Conservation (phyloP, 2,797 vertebrate species). For the Pipistrellus kuhlii region DNA sequence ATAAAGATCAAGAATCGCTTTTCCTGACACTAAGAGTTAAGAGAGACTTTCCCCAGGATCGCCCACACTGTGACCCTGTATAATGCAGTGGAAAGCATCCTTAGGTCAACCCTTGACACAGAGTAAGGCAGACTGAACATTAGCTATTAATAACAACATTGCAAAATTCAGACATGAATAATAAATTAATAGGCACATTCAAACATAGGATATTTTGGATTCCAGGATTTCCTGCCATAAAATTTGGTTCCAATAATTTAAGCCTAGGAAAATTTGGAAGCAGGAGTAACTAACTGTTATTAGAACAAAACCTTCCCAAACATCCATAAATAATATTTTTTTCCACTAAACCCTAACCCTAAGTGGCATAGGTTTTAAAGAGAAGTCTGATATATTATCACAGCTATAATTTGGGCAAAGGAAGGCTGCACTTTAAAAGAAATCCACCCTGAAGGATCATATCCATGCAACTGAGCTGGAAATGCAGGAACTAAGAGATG, state of each 20-base stretch:
- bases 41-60: not conserved
- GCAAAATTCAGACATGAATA: not conserved
- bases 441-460: not conserved
- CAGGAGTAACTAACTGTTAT: not conserved
- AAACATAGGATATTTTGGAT: not conserved
- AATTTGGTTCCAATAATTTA: not conserved
- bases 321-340: not conserved
- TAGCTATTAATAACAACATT: not conserved
- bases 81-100: not conserved
- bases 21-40: not conserved
- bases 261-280: constrained; percentile 20
- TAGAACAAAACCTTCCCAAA: not conserved
- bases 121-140: not conserved
- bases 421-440: not conserved
- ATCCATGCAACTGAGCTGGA: not conserved
- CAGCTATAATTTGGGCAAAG: not conserved
- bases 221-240: not conserved
- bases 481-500: not conserved
- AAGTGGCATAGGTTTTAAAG: not conserved
- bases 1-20: not conserved
- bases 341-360: not conserved
- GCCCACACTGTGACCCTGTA: not conserved
- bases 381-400: not conserved
- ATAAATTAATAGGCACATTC: not conserved
- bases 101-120: not conserved